phyloP scores from a whole-genome alignment of 1,140 invertebrate species.

The Drosophila asahinai region DNA sequence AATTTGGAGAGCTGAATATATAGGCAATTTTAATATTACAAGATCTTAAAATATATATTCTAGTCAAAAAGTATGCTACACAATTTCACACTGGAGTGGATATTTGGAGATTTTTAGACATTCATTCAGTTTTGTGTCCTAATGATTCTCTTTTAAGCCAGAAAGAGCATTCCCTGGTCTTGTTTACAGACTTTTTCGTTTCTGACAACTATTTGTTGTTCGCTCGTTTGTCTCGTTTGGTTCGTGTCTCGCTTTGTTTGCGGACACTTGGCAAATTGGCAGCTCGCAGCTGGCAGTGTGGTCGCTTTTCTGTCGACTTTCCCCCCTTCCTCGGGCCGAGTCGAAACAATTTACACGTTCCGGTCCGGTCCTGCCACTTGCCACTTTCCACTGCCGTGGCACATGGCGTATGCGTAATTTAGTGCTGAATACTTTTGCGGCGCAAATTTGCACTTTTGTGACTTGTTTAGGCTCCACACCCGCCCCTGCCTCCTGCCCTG shows the following conservation, averaged over 20 bases:
- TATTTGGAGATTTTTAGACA: too few relatives aligned
- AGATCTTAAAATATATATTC: too few relatives aligned
- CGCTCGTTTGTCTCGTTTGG: constrained; percentile 42
- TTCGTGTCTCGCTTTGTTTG: constrained; percentile 64
- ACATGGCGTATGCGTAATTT: constrained; percentile 81
- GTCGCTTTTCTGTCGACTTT: constrained; percentile 12
- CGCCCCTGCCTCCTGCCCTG: constrained; percentile 14
- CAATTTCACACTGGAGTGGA: too few relatives aligned
- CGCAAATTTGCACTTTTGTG: constrained; percentile 80
- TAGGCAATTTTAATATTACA: too few relatives aligned
- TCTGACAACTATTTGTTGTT: constrained; percentile 44
- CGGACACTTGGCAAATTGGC: constrained; percentile 79
- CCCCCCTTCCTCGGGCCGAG: constrained; percentile 3
- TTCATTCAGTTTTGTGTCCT: neutral
- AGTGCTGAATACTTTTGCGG: constrained; percentile 77
- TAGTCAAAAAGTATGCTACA: too few relatives aligned
- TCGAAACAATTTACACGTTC: constrained; percentile 70
- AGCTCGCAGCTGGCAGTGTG: constrained; percentile 44
- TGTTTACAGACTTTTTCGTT: neutral
- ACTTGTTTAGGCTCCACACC: constrained; percentile 65
- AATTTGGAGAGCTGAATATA: too few relatives aligned
- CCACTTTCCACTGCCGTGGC: constrained; percentile 16
- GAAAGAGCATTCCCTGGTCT: constrained; percentile 3
- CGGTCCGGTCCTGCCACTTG: constrained; percentile 21
- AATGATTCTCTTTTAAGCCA: too few relatives aligned